Conservation (phyloP, 2,888 invertebrate species). For the Caenorhabditis sp. region DNA sequence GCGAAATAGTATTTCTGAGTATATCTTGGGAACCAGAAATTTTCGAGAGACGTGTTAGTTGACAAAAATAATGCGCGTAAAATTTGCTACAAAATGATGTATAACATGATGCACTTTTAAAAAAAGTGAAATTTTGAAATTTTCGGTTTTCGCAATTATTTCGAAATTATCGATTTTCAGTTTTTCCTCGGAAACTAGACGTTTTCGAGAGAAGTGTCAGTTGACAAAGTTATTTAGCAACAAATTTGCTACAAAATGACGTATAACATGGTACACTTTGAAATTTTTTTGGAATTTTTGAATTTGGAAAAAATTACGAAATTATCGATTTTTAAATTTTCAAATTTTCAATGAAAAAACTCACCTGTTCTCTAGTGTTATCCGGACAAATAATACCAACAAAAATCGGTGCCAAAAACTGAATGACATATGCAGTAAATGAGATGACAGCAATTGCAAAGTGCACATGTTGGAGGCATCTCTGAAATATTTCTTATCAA, state of each 20-base stretch:
- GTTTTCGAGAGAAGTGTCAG: not conserved
- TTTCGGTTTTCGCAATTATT: not conserved
- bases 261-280: not conserved
- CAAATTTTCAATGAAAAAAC: not conserved
- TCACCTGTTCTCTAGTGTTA: slow-evolving; percentile 64
- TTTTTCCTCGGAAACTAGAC: not conserved
- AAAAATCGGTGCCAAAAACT: slow-evolving; percentile 57
- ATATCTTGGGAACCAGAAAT: not conserved
- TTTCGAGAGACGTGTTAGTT: not conserved
- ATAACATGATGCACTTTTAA: not conserved
- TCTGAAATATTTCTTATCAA: slow-evolving; percentile 15
- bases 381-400: slow-evolving; percentile 64
- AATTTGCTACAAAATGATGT: not conserved
- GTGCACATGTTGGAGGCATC: slow-evolving; percentile 63
- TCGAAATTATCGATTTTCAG: not conserved
- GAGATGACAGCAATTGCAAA: slow-evolving; percentile 64
- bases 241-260: not conserved
- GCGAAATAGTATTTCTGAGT: too few species aligned
- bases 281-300: not conserved
- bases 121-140: not conserved
- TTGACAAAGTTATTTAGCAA: slow-evolving; percentile 2
- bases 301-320: slow-evolving; percentile 16
- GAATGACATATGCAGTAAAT: slow-evolving; percentile 51
- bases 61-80: not conserved
- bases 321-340: not conserved